Base-by-base conservation (phyloP, 2,113 vertebrate species). In the Tiliqua scincoides region DNA sequence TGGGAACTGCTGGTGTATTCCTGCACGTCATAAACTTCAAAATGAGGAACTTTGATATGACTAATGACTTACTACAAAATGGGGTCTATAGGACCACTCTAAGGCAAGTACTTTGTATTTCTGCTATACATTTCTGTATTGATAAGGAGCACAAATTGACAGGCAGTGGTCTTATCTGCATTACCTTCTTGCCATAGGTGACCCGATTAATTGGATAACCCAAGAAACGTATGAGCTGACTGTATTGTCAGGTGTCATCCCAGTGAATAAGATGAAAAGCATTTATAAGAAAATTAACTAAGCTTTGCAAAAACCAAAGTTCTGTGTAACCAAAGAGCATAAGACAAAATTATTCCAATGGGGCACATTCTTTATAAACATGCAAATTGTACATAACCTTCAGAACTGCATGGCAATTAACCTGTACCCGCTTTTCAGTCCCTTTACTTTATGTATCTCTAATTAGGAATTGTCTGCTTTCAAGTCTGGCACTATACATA, bases 391-490 rank as follows among this genome's bases (percentile, higher is more conserved):
- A 57, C 25, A 52, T 59, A n/a, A 77, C 32, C 57, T 37, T 68
- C 35, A 30, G n/a, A 85, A 65, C n/a, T 75, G 40, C 74, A 75
- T n/a, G 17, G 21, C 20, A 15, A 65, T 59, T 37, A 48, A 48
- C 52, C 52, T 17, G 72, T 14, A 75, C 14, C 18, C 10, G 48
- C 25, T 65, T 77, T 74, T 85, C n/a, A 68, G n/a, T 15, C 23
- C 6, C 43, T 65, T 75, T 43, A 25, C 70, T 85, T 79, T 86
- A 78, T 84, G 61, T 82, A 61, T 6, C 1, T 6, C 68, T 65
- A 91, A 48, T 89, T 89, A 67, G 0, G 0, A 72, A 17, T 23
- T 88, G 87, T 67, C 65, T 80, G 78, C 62, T 76, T 23, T 77
- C 68, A 75, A 21, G 23, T 79, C 21, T 67, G 73, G 40, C 6